These are phyloP conservation scores for Clarias magur DNA, from an alignment of 2,113 vertebrate species.

Conservation along the genomic window DNA sequence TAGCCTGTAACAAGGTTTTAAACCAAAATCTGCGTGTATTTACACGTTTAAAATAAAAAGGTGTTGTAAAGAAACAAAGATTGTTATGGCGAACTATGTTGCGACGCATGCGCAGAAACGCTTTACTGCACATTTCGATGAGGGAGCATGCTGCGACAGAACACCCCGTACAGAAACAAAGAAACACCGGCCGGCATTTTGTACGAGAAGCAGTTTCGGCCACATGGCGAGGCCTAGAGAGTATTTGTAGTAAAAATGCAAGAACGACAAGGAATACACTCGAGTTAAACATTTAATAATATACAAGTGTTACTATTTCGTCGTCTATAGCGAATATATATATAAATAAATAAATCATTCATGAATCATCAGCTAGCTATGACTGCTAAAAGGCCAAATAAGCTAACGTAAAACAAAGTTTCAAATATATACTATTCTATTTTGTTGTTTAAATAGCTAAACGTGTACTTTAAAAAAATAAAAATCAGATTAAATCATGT, in stretches of 20 bases:
- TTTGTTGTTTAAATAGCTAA: neutral
- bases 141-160: no score
- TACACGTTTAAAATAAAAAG: no score
- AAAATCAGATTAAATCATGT: neutral
- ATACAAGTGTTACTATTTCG: neutral
- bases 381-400: neutral
- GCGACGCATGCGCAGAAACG: no score
- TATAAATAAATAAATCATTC: neutral
- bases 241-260: neutral
- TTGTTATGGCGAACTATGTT: no score
- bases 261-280: neutral
- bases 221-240: slow-evolving; percentile 64
- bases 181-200: slow-evolving; percentile 89
- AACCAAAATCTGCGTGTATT: no score
- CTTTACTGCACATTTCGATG: no score
- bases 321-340: no score
- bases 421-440: neutral
- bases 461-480: neutral
- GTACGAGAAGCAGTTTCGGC: slow-evolving; percentile 65
- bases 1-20: no score
- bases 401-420: no score
- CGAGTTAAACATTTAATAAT: neutral
- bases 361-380: neutral
- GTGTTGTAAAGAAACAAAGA: no score
- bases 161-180: slow-evolving; percentile 79